Conservation (phyloP, 2,797 vertebrate species). For the Neosilurus hyrtlii region DNA sequence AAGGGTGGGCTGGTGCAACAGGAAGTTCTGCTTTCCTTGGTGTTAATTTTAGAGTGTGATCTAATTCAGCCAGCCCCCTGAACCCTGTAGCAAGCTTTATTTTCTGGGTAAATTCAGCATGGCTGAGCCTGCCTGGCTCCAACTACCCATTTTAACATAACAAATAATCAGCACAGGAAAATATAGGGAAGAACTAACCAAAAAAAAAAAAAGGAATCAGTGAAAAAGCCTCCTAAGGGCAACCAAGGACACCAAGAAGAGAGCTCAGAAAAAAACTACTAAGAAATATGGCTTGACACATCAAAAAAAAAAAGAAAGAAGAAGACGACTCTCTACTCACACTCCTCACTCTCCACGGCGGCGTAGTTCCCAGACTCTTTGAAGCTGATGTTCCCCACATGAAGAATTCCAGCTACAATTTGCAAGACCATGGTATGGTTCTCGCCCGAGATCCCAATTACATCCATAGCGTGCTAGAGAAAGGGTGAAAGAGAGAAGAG, state of each 20-base stretch:
- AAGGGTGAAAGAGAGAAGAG: slow-evolving; percentile 43
- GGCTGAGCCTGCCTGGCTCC: slow-evolving; percentile 56
- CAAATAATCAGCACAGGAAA: slow-evolving; percentile 43
- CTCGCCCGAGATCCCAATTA: slow-evolving; percentile 88
- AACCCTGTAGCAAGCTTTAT: slow-evolving; percentile 62
- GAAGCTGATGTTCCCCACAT: slow-evolving; percentile 95
- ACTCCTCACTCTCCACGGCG: slow-evolving; percentile 95
- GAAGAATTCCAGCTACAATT: slow-evolving; percentile 93
- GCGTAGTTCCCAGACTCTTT: slow-evolving; percentile 96
- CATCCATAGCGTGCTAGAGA: slow-evolving; percentile 90
- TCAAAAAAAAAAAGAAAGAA: background rate
- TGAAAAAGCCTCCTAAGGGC: slow-evolving; percentile 44
- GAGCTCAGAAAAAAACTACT: background rate
- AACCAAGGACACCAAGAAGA: slow-evolving; percentile 49
- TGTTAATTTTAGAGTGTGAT: slow-evolving; percentile 65
- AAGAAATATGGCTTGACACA: slow-evolving; percentile 9
- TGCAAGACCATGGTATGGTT: slow-evolving; percentile 89
- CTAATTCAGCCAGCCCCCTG: slow-evolving; percentile 57
- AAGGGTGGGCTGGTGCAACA: slow-evolving; percentile 43
- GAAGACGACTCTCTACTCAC: slow-evolving; percentile 71
- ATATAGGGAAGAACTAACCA: background rate
- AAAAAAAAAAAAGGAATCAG: background rate
- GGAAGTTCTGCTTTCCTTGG: slow-evolving; percentile 60
- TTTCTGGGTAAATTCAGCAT: slow-evolving; percentile 62
- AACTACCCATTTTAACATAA: slow-evolving; percentile 59